These are phyloP conservation scores for Auanema sp. DNA, from an alignment of 2,888 invertebrate species.

Conservation along the genomic window DNA sequence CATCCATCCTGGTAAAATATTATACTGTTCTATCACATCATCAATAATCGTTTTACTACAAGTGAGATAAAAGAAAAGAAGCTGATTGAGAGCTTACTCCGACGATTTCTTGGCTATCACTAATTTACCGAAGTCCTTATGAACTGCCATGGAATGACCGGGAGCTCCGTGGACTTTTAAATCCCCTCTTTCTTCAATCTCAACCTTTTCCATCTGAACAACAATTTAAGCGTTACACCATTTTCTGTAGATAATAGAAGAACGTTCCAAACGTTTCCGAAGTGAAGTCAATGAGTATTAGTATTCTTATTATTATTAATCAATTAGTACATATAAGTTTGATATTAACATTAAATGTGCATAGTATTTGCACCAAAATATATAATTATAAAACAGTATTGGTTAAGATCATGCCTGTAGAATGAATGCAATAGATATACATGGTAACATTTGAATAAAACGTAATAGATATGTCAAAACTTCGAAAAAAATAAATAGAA, in stretches of 20 bases:
- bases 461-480: neutral
- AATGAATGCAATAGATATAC: neutral
- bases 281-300: neutral
- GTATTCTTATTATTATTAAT: neutral
- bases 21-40: constrained; percentile 41
- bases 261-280: neutral
- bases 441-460: neutral
- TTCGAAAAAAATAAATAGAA: neutral
- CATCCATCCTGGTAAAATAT: constrained; percentile 33
- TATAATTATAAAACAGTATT: too few species aligned
- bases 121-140: constrained; percentile 35
- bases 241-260: too few species aligned
- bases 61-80: neutral
- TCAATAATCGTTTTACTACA: constrained; percentile 1
- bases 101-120: constrained; percentile 29
- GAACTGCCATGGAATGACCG: constrained; percentile 29
- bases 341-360: constrained; percentile 3
- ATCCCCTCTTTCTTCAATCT: constrained; percentile 21
- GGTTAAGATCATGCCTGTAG: neutral
- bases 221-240: neutral
- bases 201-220: constrained; percentile 5
- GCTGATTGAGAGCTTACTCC: constrained; percentile 13
- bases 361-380: neutral
- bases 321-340: constrained; percentile 8
- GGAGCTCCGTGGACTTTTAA: constrained; percentile 12